Conservation (phyloP, 64 coral and sea anemone genomes). For the Porites australiensis region DNA sequence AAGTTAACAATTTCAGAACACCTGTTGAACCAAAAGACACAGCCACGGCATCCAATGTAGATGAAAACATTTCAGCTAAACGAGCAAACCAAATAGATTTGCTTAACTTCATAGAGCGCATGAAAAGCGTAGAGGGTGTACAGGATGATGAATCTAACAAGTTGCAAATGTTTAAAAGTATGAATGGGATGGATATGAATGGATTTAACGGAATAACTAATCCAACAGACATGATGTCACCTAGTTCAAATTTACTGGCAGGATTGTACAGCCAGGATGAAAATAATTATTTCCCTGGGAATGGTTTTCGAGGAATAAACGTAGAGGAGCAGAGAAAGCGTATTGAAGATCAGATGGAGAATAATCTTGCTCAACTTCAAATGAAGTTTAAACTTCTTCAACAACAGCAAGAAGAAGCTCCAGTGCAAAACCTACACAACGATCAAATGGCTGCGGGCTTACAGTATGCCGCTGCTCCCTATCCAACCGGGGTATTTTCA, state of each 20-base stretch:
- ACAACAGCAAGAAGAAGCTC: neutral
- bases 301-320: neutral
- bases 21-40: neutral
- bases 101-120: constrained; percentile 25
- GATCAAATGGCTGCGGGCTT: neutral
- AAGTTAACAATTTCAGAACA: neutral
- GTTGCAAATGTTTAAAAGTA: neutral
- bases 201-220: neutral
- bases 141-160: neutral
- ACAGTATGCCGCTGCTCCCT: neutral
- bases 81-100: constrained; percentile 40
- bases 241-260: no score
- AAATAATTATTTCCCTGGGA: constrained; percentile 1
- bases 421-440: neutral
- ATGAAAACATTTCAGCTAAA: neutral
- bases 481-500: neutral
- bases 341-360: constrained; percentile 33
- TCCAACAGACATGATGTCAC: neutral
- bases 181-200: neutral
- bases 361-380: constrained; percentile 19
- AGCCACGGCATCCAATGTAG: neutral
- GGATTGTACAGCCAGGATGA: neutral
- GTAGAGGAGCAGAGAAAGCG: neutral
- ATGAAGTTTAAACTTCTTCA: neutral
- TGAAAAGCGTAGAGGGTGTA: constrained; percentile 20